Evolutionary conservation across 37 sponge, comb jelly and placozoan species (phyloP), one percentile per base, ranked within the genome.

Genomic region (Lycopodina hypogea): DNA sequence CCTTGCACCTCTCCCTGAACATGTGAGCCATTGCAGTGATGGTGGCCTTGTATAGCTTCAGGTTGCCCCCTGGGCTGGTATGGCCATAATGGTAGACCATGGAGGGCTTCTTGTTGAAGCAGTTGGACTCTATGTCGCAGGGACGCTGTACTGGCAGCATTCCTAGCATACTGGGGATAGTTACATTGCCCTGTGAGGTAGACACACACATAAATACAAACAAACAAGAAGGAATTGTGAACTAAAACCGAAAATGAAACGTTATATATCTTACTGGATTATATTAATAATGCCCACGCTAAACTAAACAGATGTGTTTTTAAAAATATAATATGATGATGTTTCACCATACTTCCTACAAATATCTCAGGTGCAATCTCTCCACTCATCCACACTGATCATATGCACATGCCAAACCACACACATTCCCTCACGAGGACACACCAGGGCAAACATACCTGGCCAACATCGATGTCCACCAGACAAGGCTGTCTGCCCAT

Each of bases 381-480:
- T 9, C 48, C 9, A 4, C 48, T 45, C 48, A 45, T 45, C 48
- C 48, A 45, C 48, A 12, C 8, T 45, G 9, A 9, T 45, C 48
- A 45, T 9, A 45, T 9, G 8, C 48, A 45, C 48, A 45, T 45
- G 8, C 48, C 48, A 45, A 45, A 45, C n/a, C n/a, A n/a, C n/a
- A n/a, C n/a, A n/a, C n/a, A n/a, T n/a, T n/a, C n/a, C n/a, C n/a
- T n/a, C n/a, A n/a, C n/a, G n/a, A n/a, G n/a, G n/a, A n/a, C n/a
- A n/a, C 48, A 45, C 59, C 59, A 8, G 3, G 3, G 14, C 6
- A 24, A 18, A 58, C 35, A 11, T 56, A 84, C 89, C 90, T 97
- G 98, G 12, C 98, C 98, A 29, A 93, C 86, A 69, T 97, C 98
- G 33, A 92, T 50, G 76, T 97, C 98, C 19, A 97, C 85, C 40